Evolutionary conservation across 2,888 invertebrate genomes (phyloP), one percentile per base, ranked within the genome.

Genomic region (Campoplex capitator): DNA sequence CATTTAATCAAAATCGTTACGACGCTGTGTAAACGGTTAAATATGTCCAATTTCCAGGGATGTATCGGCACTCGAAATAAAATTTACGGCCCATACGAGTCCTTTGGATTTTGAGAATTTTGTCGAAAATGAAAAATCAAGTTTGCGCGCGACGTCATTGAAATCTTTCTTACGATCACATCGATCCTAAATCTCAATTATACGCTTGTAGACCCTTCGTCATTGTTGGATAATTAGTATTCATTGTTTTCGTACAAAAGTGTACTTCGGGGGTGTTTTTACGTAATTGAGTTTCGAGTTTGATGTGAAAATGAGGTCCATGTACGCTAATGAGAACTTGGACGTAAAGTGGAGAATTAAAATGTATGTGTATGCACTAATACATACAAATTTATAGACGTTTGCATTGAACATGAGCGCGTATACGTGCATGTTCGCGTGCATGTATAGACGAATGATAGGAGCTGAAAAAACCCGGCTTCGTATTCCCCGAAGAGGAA

Each of bases 401-500:
- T 32, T 32, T 32, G 32, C 4, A 28, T 62, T 62, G 42, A 8
- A 42, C 9, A 42, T 9, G 9, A 9, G 7, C 42, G 42, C 42
- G 8, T 48, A 71, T 8, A 28, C 48, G 51, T 18, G 48, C 6
- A 6, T 62, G 23, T 23, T 23, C 23, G 62, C 28, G 6, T 45
- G 11, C 11, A 32, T 8, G 48, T 51, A 48, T 13, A 70, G 7
- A 32, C 11, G 32, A 18, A 45, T 45, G 56, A 85, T 68, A 51
- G 74, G 54, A 35, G 51, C 70, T 58, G 65, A 16, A 68, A 54
- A 84, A 74, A 74, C 74, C 42, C 56, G 67, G 70, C 54, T 74
- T 82, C 68, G 74, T 75, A 79, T 86, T 79, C 74, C 32, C 54
- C 77, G 81, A 65, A 58, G 74, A 67, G 68, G 80, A 70, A 71